Percentiles rank a stretch among this genome's conserved stretches.
Conservation (phyloP, 2,888 invertebrate genomes). For the Cephonodes hylas region DNA sequence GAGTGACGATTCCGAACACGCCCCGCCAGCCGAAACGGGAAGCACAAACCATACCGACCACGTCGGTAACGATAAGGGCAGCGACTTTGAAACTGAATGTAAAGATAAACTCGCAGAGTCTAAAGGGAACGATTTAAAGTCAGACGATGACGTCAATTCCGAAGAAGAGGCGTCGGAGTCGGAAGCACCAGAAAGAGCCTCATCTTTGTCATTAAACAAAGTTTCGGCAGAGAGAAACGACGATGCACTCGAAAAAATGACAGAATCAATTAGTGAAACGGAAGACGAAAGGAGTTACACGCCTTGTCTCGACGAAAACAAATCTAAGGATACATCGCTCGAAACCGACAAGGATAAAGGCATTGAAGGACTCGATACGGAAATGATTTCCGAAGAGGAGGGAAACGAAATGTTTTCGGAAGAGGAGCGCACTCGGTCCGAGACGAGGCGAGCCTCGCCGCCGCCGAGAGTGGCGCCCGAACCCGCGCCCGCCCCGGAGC, state of each 20-base stretch:
- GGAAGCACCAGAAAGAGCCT: conserved; percentile 7
- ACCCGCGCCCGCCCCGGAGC: conserved; percentile 65
- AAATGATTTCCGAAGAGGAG: conserved; percentile 88
- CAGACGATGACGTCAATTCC: neutral
- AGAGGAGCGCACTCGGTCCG: conserved; percentile 66
- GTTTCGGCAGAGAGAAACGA: conserved; percentile 25
- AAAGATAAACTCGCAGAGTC: neutral
- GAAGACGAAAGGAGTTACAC: conserved; percentile 87
- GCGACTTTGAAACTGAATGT: conserved; percentile 4
- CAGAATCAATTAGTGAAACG: conserved; percentile 83
- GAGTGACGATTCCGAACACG: too few relatives aligned
- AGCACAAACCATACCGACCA: too few relatives aligned
- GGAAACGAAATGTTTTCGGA: conserved; percentile 84
- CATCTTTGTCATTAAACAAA: conserved; percentile 5
- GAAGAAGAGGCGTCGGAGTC: conserved; percentile 8
- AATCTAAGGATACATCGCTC: conserved; percentile 64
- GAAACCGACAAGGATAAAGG: conserved; percentile 65
- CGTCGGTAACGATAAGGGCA: neutral
- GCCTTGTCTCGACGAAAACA: conserved; percentile 86
- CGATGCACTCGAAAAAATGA: conserved; percentile 72
- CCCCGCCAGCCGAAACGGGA: too few relatives aligned
- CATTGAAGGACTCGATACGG: conserved; percentile 84
- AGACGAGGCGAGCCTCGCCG: conserved; percentile 56
- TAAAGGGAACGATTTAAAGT: neutral
- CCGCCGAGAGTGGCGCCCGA: conserved; percentile 61